Evolutionary conservation across 2,113 vertebrate genomes (phyloP).

Genomic region (Trogon surrucura): DNA sequence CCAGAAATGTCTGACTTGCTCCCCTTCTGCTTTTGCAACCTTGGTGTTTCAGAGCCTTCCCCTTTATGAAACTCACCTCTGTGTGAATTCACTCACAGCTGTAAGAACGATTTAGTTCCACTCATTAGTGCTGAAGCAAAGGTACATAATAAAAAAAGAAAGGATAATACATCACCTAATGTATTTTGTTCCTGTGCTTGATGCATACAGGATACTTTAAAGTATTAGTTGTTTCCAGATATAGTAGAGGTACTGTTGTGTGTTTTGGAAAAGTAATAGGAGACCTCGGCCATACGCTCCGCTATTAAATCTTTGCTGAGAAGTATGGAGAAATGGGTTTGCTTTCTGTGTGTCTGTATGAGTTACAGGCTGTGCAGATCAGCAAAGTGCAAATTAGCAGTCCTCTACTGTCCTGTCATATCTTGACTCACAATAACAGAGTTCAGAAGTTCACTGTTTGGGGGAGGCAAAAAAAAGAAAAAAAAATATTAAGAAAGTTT

Average conservation of each 20-base stretch:
- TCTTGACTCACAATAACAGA: conserved; percentile 14
- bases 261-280: conserved; percentile 58
- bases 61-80: background rate
- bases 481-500: background rate
- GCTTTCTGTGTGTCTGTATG: background rate
- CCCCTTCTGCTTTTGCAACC: background rate
- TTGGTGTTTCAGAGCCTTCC: background rate
- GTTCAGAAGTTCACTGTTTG: conserved; percentile 67
- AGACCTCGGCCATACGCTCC: background rate
- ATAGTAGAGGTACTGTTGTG: background rate
- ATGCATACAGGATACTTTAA: conserved; percentile 1
- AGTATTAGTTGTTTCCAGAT: conserved; percentile 50
- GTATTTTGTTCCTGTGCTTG: conserved; percentile 15
- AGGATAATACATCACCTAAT: conserved; percentile 31
- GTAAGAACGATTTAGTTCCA: background rate
- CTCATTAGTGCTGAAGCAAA: conserved; percentile 37
- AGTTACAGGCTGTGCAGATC: conserved; percentile 37
- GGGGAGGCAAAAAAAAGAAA: background rate
- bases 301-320: conserved; percentile 21
- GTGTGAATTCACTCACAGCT: conserved; percentile 14
- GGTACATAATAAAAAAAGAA: conserved; percentile 22
- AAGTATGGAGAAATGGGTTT: conserved; percentile 11
- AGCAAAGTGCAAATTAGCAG: conserved; percentile 19
- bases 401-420: conserved; percentile 44
- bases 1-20: background rate